These are phyloP conservation scores for Hucho hucho DNA, from an alignment of 2,113 vertebrate genomes.

Conservation along the genomic window DNA sequence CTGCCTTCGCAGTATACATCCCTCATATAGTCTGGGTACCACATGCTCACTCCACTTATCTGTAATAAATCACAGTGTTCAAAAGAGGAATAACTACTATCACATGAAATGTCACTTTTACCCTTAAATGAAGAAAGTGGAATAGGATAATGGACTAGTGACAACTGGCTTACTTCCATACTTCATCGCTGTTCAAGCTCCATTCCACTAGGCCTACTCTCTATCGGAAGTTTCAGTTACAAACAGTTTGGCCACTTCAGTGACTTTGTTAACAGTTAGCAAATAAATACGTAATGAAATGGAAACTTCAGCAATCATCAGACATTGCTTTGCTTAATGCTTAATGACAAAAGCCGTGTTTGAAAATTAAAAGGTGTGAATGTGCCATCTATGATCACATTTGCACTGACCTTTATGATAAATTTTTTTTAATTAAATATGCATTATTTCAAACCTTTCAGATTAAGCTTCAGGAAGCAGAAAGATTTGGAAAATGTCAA, in stretches of 20 bases:
- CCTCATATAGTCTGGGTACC: constrained; percentile 46
- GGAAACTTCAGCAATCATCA: constrained; percentile 24
- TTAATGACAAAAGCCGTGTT: constrained; percentile 6
- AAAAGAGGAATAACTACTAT: constrained; percentile 46
- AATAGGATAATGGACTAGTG: neutral
- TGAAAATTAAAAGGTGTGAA: neutral
- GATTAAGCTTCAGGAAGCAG: constrained; percentile 39
- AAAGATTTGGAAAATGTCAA: constrained; percentile 59
- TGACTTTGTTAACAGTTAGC: constrained; percentile 14
- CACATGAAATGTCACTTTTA: constrained; percentile 40
- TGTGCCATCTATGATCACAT: constrained; percentile 42
- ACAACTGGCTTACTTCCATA: neutral
- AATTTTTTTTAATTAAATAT: constrained; percentile 53
- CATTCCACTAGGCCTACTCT: neutral
- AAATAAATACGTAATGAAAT: constrained; percentile 7
- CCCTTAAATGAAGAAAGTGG: constrained; percentile 42
- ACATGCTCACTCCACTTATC: constrained; percentile 39
- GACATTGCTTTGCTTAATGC: neutral
- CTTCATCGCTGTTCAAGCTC: neutral
- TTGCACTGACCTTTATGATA: constrained; percentile 54
- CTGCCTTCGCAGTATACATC: constrained; percentile 61
- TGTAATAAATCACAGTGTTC: constrained; percentile 52
- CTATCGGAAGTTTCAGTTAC: neutral
- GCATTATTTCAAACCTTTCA: constrained; percentile 52
- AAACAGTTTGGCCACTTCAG: neutral